Evolutionary conservation across 2,797 vertebrate species (phyloP).

Genomic region (Gorsachius magnificus): DNA sequence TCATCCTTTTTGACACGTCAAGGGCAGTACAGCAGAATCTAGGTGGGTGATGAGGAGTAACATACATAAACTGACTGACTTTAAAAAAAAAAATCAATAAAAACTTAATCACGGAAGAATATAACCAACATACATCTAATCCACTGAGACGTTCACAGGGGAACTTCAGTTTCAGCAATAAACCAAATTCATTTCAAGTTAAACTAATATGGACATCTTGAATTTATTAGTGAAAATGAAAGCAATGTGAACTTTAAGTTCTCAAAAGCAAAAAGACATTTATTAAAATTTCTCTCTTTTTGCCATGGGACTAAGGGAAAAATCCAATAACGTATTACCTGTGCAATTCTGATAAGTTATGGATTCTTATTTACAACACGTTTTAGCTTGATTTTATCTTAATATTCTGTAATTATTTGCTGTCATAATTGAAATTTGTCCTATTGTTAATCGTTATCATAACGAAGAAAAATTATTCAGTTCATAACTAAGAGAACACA

Average conservation of each 20-base stretch:
- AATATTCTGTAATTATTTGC: constrained; percentile 28
- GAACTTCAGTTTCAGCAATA: constrained; percentile 50
- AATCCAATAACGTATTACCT: background rate
- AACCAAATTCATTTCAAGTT: constrained; percentile 46
- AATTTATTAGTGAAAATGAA: constrained; percentile 57
- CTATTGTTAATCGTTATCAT: constrained; percentile 33
- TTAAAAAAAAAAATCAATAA: constrained; percentile 17
- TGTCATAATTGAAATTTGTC: constrained; percentile 1
- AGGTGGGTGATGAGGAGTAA: constrained; percentile 18
- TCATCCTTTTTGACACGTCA: background rate
- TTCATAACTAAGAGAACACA: background rate
- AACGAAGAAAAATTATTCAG: background rate
- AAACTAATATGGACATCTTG: constrained; percentile 56
- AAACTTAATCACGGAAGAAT: constrained; percentile 51
- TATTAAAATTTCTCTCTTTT: constrained; percentile 45
- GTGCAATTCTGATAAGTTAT: background rate
- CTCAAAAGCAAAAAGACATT: constrained; percentile 35
- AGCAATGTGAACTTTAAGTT: constrained; percentile 29
- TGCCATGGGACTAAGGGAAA: background rate
- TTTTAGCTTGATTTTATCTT: constrained; percentile 46
- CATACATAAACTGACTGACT: background rate
- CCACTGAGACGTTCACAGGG: background rate
- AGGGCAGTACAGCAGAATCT: background rate
- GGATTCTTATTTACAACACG: background rate
- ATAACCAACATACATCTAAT: constrained; percentile 33